Evolutionary conservation across 2,888 invertebrate species (phyloP).

Genomic region (Caenorhabditis panamensis): DNA sequence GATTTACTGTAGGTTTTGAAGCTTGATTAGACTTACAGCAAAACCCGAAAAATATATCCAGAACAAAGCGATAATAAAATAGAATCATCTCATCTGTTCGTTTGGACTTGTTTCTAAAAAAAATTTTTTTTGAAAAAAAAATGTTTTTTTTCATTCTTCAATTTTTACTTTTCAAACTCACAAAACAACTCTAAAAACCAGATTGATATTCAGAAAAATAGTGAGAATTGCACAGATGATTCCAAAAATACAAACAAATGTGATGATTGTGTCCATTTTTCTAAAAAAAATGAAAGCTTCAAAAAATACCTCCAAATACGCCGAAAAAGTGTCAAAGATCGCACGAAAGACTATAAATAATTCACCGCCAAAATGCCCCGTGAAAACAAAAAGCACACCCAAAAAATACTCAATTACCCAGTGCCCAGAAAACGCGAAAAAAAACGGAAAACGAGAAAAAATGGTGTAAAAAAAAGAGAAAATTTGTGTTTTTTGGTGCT

Average conservation of each 20-base stretch:
- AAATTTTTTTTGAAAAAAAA: too few relatives aligned
- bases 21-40: background rate
- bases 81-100: constrained; percentile 1
- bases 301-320: too few relatives aligned
- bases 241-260: background rate
- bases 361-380: too few relatives aligned
- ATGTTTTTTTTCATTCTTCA: background rate
- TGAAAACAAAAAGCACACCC: too few relatives aligned
- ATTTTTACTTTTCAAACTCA: background rate
- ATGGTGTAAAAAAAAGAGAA: too few relatives aligned
- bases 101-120: background rate
- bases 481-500: too few relatives aligned
- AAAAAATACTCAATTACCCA: too few relatives aligned
- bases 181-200: constrained; percentile 1
- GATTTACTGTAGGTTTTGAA: background rate
- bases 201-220: background rate
- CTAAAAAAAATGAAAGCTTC: too few relatives aligned
- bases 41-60: constrained; percentile 11
- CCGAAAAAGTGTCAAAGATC: too few relatives aligned
- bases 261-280: constrained; percentile 6
- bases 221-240: constrained; percentile 3
- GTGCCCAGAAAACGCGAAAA: too few relatives aligned
- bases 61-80: constrained; percentile 2
- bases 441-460: too few relatives aligned
- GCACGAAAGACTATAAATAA: too few relatives aligned